A percentile compares a stretch with the other conserved stretches of the same genome.
phyloP scores from a whole-genome alignment of 2,797 vertebrate genomes.

The Lepus oiostolus region DNA sequence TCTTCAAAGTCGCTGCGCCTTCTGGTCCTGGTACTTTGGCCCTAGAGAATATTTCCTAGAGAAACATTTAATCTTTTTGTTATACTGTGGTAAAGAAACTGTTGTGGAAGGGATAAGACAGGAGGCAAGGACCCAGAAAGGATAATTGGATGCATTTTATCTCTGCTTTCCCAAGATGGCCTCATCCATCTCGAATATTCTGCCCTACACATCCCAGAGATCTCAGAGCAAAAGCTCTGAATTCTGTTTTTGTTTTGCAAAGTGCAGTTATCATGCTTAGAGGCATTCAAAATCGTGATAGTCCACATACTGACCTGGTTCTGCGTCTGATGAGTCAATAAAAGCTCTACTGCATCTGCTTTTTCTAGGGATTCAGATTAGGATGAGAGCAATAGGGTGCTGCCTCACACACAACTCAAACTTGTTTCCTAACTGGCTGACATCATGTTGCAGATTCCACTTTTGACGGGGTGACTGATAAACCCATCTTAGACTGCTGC shows the following conservation, averaged over 20 bases:
- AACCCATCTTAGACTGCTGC: conserved; percentile 94
- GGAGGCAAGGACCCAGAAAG: neutral
- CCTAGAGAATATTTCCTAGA: conserved; percentile 54
- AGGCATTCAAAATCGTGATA: neutral
- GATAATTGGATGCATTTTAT: neutral
- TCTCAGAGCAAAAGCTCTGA: conserved; percentile 10
- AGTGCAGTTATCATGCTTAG: neutral
- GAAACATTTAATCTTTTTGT: conserved; percentile 15
- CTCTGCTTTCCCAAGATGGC: neutral
- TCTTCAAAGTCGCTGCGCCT: neutral
- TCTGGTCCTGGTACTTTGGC: conserved; percentile 10
- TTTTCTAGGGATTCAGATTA: neutral
- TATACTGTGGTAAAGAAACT: conserved; percentile 35
- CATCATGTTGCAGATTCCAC: conserved; percentile 89
- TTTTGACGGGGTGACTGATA: conserved; percentile 90
- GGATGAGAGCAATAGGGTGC: neutral
- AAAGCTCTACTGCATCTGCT: neutral
- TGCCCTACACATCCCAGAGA: neutral
- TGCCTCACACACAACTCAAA: neutral
- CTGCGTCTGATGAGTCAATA: neutral
- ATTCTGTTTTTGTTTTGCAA: neutral
- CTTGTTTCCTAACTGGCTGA: conserved; percentile 25
- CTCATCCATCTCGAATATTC: conserved; percentile 21
- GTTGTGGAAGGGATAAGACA: neutral
- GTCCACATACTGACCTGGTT: neutral